Evolutionary conservation across 2,113 vertebrate species (phyloP).

Genomic region (Corvus cornix): DNA sequence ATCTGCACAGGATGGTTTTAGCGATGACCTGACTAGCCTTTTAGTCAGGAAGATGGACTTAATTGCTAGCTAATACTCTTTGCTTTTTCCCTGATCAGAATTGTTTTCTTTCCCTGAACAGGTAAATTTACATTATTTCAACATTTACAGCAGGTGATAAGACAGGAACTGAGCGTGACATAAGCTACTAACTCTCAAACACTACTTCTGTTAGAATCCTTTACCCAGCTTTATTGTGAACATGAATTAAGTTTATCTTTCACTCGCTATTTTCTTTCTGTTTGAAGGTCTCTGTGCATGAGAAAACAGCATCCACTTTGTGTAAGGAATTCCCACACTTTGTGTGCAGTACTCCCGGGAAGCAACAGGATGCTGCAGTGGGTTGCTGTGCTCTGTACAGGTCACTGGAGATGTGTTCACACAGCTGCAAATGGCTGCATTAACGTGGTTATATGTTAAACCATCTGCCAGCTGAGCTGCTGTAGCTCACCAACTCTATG

Average conservation of each 20-base stretch:
- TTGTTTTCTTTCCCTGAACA: neutral
- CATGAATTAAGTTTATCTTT: neutral
- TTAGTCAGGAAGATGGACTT: neutral
- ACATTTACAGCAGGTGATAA: neutral
- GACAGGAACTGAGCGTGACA: neutral
- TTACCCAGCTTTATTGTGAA: neutral
- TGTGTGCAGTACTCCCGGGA: neutral
- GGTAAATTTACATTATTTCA: neutral
- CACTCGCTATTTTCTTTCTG: neutral
- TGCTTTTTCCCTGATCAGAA: neutral
- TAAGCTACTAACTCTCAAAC: neutral
- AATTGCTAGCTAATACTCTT: neutral
- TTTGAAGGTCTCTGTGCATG: neutral
- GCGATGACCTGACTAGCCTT: neutral
- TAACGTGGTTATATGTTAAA: neutral
- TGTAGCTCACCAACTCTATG: neutral
- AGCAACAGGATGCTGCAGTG: neutral
- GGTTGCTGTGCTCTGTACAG: neutral
- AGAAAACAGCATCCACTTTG: neutral
- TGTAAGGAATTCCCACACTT: accelerated
- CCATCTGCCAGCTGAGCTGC: neutral
- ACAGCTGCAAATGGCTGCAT: neutral
- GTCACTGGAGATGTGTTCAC: neutral
- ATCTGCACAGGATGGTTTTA: neutral
- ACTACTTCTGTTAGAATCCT: neutral